Base-by-base conservation (phyloP, 2,113 vertebrate genomes). In the rabbit (Oryctolagus cuniculus) region DNA sequence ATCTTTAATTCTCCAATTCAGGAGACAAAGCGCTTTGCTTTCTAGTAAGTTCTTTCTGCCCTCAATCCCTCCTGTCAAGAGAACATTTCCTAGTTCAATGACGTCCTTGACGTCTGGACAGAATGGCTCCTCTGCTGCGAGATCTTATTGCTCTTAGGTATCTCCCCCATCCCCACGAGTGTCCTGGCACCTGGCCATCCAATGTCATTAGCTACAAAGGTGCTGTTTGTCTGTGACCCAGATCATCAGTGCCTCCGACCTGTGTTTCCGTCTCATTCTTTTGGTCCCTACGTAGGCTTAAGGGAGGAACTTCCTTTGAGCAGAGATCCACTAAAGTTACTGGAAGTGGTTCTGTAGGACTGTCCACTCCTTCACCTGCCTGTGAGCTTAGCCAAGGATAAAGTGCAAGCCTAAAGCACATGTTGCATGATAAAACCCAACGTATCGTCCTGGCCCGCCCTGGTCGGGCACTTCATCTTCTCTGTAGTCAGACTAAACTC, bases 61-160 rank as follows among this genome's bases (percentile, higher is more conserved):
- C 31, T 83, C 34, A 49, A 13, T 10, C 91, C 51, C 15, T 92
- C 77, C 90, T 87, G 34, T 69, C 87, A 34, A 82, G 53, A 95
- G 77, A 92, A 90, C 64, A 84, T 90, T 92, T 79, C 89, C 31
- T 58, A 93, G 61, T 86, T 88, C 78, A 84, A 87, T 67, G 81
- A 94, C 91, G 31, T 93, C 77, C 44, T 80, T 82, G 53, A 10
- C 34, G 24, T 87, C 78, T 87, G 51, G 22, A 74, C 12, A 83
- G 73, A 96, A 88, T 83, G 12, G 2, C 49, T 89, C 36, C 82
- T 91, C 58, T 81, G 55, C 36, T 34, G 87, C 27, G 6, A 91
- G 67, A 87, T 63, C 31, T 78, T 51, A 17, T 74, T 87, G 78
- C 73, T 94, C 67, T 61, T 24, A 12, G 24, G n/a, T 55, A 93